Base-by-base conservation (phyloP, 2,888 invertebrate genomes). In the Eucriotettix oculatus region DNA sequence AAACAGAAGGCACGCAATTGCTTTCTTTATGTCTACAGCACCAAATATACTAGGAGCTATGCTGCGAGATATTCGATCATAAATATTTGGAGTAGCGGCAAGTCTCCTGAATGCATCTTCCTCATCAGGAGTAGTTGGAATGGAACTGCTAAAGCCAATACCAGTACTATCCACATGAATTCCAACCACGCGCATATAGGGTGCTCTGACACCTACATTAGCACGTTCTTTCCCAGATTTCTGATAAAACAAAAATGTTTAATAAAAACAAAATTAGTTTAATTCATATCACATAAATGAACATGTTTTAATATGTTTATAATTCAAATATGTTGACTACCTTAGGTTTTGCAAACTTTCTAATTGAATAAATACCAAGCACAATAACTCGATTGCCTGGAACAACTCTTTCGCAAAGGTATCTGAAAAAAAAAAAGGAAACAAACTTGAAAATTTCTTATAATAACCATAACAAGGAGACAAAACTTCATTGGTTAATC, bases 31-130 rank as follows among this genome's bases (percentile, higher is more conserved):
- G 72, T 99, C 98, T 1, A 77, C 72, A 17, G 86, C 88, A 0
- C 99, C 99, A 72, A 84, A 99, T 65, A 99, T 98, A 66, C 97
- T 97, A 0, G 99, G 99, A 0, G 99, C 98, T 68, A 99, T 86
- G 57, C 94, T 96, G 67, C 80, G 84, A 0, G 94, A 82, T 60
- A 99, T 80, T 60, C 87, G 82, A 2, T 98, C 94, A 71, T 94
- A 94, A 56, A 96, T 81, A 72, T 95, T 87, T 0, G 88, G 82
- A 10, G 87, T 84, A 1, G 88, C 83, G 0, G 97, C 90, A 69
- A 99, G 79, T 64, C 90, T 79, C 7, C 89, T 76, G 72, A 93
- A 90, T 67, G 86, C 79, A 68, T 89, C 88, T 72, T 90, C 90
- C 68, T 92, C 91, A 64, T 85, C 86, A 1, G 78, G 70, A 0